Evolutionary conservation across 2,113 vertebrate genomes (phyloP).

Genomic region (Mionectes macconnelli): DNA sequence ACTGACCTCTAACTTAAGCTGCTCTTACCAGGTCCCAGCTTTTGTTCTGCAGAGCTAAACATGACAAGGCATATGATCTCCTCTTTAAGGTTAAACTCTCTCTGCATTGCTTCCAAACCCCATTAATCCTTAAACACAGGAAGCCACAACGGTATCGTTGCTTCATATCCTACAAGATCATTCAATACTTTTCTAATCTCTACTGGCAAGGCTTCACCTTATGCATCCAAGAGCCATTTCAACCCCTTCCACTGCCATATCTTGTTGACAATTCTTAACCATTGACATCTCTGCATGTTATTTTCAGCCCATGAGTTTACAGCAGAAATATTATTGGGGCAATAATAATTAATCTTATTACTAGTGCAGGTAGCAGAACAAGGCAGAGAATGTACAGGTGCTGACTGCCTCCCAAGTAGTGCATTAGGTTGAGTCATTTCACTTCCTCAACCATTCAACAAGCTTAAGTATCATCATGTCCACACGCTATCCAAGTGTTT

Average conservation of each 20-base stretch:
- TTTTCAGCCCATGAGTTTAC: not conserved
- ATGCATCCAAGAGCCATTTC: not conserved
- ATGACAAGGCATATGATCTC: not conserved
- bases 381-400: not conserved
- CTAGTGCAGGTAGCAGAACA: not conserved
- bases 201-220: not conserved
- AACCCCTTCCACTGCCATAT: not conserved
- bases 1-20: not conserved
- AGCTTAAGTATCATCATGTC: not conserved
- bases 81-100: not conserved
- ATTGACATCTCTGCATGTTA: not conserved
- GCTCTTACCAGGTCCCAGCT: not conserved
- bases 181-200: not conserved
- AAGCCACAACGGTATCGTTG: not conserved
- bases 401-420: not conserved
- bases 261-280: not conserved
- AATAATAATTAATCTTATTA: not conserved
- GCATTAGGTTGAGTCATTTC: not conserved
- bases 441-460: not conserved
- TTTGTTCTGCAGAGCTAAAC: not conserved
- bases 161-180: not conserved
- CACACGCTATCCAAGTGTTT: not conserved
- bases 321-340: not conserved
- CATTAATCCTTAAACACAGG: not conserved
- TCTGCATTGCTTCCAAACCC: not conserved